Evolutionary conservation across 2,888 invertebrate genomes (phyloP), one percentile per base, ranked within the genome.

Genomic region (Sinohyriopsis cumingii): DNA sequence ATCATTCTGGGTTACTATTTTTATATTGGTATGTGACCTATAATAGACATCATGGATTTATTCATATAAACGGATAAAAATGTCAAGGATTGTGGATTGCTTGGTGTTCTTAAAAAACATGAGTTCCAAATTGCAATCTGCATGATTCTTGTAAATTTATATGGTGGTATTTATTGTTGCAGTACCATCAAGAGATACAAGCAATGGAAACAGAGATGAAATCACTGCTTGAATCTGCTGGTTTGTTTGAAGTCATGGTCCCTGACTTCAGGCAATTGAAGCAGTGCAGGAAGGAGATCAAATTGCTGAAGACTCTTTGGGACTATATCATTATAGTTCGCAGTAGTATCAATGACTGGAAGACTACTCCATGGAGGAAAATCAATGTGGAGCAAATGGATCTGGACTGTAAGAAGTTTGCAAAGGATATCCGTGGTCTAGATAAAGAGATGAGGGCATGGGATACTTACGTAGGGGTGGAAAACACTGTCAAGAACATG

Each of bases 311-410:
- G 94, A 95, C 96, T 93, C 92, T 98, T 20, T 98, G 98, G 98
- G 97, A 98, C 91, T 97, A 97, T 88, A 94, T 95, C 15, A 93
- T 93, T 86, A 95, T 97, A 77, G 96, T 98, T 3, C 93, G 59
- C 80, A 95, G 95, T 3, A 95, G 95, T 86, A 95, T 98, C 59
- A 95, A 96, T 86, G 96, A 97, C 87, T 98, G 98, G 98, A 97
- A 98, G 90, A 96, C 95, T 1, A 97, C 97, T 0, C 95, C 96
- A 0, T 98, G 98, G 98, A 93, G 95, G 66, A 95, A 96, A 89
- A 96, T 98, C 72, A 97, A 98, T 87, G 97, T 98, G 62, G 98
- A 98, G 91, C 96, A 97, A 85, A 97, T 98, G 97, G 98, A 98
- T 86, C 95, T 97, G 79, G 98, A 98, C 90, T 97, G 98, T 90